phyloP scores from a whole-genome alignment of 2,888 invertebrate genomes.

The Anodontia alba region DNA sequence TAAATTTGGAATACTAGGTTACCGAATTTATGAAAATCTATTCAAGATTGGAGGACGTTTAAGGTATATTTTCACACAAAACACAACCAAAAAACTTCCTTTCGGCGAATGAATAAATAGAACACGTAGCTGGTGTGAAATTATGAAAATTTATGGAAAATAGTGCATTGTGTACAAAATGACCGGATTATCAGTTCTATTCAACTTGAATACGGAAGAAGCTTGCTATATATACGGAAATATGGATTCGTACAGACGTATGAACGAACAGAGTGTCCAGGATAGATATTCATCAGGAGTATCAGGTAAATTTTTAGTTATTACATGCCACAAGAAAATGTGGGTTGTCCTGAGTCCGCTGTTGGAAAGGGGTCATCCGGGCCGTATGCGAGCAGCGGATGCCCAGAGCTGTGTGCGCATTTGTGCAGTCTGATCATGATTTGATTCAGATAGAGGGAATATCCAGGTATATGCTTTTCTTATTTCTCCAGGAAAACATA shows the following conservation, averaged over 20 bases:
- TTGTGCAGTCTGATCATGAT: no score
- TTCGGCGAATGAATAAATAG: background rate
- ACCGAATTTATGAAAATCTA: background rate
- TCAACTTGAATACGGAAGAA: constrained; percentile 57
- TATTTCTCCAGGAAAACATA: no score
- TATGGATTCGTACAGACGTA: constrained; percentile 57
- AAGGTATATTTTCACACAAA: background rate
- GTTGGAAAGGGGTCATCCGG: no score
- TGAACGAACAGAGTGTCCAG: constrained; percentile 49
- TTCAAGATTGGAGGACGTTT: background rate
- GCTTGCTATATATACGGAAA: constrained; percentile 60
- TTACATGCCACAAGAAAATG: no score
- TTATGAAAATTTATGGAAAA: constrained; percentile 5
- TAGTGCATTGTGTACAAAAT: constrained; percentile 20
- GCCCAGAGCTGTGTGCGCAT: no score
- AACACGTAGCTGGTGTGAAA: background rate
- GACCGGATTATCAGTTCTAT: constrained; percentile 59
- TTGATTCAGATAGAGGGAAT: no score
- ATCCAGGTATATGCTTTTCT: no score
- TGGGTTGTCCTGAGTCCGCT: no score
- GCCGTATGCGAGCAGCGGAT: no score
- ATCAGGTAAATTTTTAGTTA: background rate
- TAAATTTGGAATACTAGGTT: no score
- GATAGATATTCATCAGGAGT: constrained; percentile 37
- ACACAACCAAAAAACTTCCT: background rate